These are phyloP conservation scores for Cylindroiulus punctatus DNA, from an alignment of 2,888 invertebrate genomes.

Conservation along the genomic window DNA sequence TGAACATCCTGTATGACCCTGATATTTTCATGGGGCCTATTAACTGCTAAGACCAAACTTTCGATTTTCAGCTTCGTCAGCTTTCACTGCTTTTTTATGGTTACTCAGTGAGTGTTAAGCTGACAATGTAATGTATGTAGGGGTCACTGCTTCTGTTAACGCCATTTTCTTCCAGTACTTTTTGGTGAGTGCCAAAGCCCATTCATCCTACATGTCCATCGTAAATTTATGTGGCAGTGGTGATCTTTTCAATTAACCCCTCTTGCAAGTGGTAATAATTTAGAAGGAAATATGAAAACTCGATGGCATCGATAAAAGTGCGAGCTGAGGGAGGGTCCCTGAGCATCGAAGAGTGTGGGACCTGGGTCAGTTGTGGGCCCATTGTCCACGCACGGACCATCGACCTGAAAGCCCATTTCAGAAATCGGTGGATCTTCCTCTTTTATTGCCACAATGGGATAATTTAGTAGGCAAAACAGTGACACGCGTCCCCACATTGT, in stretches of 20 bases:
- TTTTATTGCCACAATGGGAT: constrained; percentile 35
- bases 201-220: neutral
- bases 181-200: neutral
- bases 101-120: neutral
- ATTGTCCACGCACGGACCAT: constrained; percentile 38
- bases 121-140: neutral
- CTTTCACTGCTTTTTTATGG: neutral
- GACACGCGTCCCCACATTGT: neutral
- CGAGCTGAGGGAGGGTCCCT: neutral
- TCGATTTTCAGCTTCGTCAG: neutral
- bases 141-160: neutral
- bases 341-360: constrained; percentile 22
- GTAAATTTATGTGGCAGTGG: neutral
- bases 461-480: constrained; percentile 1
- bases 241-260: constrained; percentile 17
- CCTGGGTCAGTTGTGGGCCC: constrained; percentile 48
- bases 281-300: neutral
- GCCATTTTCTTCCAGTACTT: neutral
- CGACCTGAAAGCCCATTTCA: constrained; percentile 31
- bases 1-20: neutral
- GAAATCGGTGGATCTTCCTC: constrained; percentile 20
- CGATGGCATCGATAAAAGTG: neutral
- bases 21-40: constrained; percentile 8
- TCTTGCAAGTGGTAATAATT: constrained; percentile 12
- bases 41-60: neutral